Percentiles rank a stretch among this genome's conserved stretches.
These are phyloP conservation scores for Neodiprion virginianus DNA, from an alignment of 1,140 invertebrate genomes.

Conservation along the genomic window DNA sequence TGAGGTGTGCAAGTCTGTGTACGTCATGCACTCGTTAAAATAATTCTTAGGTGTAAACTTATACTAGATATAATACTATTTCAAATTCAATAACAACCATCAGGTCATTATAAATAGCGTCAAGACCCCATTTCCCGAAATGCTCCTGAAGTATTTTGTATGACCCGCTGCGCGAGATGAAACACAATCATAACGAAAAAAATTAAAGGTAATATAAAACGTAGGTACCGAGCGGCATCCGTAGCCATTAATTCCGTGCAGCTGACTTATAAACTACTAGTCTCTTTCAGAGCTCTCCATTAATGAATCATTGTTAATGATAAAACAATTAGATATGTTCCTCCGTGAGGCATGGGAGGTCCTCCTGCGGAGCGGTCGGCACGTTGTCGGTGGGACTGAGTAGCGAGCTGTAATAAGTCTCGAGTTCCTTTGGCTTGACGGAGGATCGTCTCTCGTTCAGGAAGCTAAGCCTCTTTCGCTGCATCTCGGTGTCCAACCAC, in stretches of 20 bases:
- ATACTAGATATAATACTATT: neutral
- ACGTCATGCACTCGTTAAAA: neutral
- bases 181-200: neutral
- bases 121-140: neutral
- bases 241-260: neutral
- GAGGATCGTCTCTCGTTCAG: conserved; percentile 45
- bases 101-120: neutral
- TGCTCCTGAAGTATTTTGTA: neutral
- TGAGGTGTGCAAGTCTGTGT: too few species aligned
- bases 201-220: too few species aligned
- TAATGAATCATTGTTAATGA: neutral
- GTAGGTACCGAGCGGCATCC: too few species aligned
- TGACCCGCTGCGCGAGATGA: neutral
- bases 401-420: conserved; percentile 56
- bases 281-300: neutral
- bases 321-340: conserved; percentile 42
- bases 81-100: neutral
- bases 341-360: conserved; percentile 42
- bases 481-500: conserved; percentile 49
- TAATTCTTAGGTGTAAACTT: neutral
- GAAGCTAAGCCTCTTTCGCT: conserved; percentile 43
- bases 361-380: conserved; percentile 21
- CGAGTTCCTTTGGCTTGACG: conserved; percentile 49
- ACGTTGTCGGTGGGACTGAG: conserved; percentile 46
- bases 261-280: neutral